Percentiles rank a stretch among this genome's conserved stretches.
Conservation (phyloP, 2,888 invertebrate genomes). For the Mythimna pallens region DNA sequence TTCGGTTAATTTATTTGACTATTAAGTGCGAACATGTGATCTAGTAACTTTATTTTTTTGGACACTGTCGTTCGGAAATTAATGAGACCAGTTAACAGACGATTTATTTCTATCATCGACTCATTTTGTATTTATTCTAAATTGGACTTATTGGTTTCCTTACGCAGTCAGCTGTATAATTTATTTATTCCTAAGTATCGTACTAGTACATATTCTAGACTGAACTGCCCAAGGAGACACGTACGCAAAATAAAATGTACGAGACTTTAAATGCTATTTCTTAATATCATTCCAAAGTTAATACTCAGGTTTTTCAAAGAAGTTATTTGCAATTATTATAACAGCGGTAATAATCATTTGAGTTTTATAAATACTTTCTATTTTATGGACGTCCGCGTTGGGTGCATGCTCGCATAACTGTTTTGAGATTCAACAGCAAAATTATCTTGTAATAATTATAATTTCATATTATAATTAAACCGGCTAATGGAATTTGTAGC, state of each 20-base stretch:
- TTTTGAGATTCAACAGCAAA: slow-evolving; percentile 86
- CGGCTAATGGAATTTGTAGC: slow-evolving; percentile 84
- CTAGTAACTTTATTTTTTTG: slow-evolving; percentile 86
- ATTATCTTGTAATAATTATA: slow-evolving; percentile 90
- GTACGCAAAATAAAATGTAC: slow-evolving; percentile 56
- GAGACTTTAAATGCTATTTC: slow-evolving; percentile 86
- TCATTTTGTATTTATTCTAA: slow-evolving; percentile 79
- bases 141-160: slow-evolving; percentile 87
- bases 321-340: slow-evolving; percentile 73
- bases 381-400: slow-evolving; percentile 82
- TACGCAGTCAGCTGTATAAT: slow-evolving; percentile 82
- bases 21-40: slow-evolving; percentile 90
- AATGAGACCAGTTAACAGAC: slow-evolving; percentile 87
- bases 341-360: slow-evolving; percentile 76
- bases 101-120: slow-evolving; percentile 83
- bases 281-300: slow-evolving; percentile 88
- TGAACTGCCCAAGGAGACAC: slow-evolving; percentile 70
- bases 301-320: slow-evolving; percentile 70
- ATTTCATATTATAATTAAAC: slow-evolving; percentile 86
- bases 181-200: slow-evolving; percentile 79
- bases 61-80: slow-evolving; percentile 87
- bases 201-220: slow-evolving; percentile 62
- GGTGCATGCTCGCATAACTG: slow-evolving; percentile 84
- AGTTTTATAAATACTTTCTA: slow-evolving; percentile 82
- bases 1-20: slow-evolving; percentile 88